Evolutionary conservation across 1,140 invertebrate genomes (phyloP).

Genomic region (Ericerus pela): DNA sequence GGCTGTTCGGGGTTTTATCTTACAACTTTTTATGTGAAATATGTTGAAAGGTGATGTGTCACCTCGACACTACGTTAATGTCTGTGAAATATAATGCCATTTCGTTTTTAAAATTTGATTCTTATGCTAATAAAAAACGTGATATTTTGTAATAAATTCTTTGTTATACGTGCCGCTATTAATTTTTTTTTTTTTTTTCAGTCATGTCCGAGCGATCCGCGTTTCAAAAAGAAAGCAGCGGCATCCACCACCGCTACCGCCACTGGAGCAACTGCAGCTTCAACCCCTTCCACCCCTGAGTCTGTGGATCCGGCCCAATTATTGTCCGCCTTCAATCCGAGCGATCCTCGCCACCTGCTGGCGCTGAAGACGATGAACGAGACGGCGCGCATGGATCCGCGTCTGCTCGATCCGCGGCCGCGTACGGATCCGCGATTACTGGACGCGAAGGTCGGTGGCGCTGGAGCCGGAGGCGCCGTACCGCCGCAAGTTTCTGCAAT

Average conservation of each 20-base stretch:
- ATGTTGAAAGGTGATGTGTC: not conserved
- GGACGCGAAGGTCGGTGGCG: not conserved
- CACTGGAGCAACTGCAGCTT: too few species aligned
- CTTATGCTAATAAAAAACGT: not conserved
- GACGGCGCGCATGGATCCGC: not conserved
- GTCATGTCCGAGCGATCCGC: not conserved
- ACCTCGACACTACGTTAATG: not conserved
- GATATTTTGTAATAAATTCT: too few species aligned
- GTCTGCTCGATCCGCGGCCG: not conserved
- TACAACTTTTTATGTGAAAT: not conserved
- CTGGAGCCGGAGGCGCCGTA: not conserved
- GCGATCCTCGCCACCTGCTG: not conserved
- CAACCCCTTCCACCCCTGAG: not conserved
- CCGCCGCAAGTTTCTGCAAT: not conserved
- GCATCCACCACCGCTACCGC: too few species aligned
- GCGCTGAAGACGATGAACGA: not conserved
- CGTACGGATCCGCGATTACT: not conserved
- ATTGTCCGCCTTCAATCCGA: not conserved
- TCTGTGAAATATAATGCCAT: not conserved
- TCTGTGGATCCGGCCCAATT: not conserved
- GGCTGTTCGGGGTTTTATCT: too few species aligned
- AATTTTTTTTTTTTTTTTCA: not conserved
- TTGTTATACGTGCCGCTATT: too few species aligned
- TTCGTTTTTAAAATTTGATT: not conserved
- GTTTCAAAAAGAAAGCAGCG: not conserved